Conservation (phyloP, 2,888 invertebrate species). For the Zaprionus lineosus region DNA sequence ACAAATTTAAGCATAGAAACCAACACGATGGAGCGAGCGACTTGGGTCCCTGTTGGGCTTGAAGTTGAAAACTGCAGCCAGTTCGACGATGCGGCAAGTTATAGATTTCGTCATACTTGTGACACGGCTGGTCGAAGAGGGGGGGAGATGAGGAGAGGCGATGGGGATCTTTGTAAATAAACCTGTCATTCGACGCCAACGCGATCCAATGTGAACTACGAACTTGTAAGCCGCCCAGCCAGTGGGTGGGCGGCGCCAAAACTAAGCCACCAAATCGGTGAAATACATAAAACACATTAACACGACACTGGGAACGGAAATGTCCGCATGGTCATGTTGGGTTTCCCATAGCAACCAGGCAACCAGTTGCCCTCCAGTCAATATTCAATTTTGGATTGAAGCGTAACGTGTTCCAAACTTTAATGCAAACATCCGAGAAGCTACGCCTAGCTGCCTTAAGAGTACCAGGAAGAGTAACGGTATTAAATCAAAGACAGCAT, state of each 20-base stretch:
- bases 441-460: slow-evolving; percentile 23
- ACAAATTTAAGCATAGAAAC: slow-evolving; percentile 77
- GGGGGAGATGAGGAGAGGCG: slow-evolving; percentile 35
- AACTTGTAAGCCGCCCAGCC: slow-evolving; percentile 57
- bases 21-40: slow-evolving; percentile 45
- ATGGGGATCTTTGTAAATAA: slow-evolving; percentile 71
- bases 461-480: slow-evolving; percentile 22
- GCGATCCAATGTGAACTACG: slow-evolving; percentile 63
- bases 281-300: slow-evolving; percentile 80
- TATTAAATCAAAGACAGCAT: no score
- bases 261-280: slow-evolving; percentile 69
- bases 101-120: slow-evolving; percentile 79
- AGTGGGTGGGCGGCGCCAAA: slow-evolving; percentile 72
- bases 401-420: slow-evolving; percentile 57
- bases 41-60: slow-evolving; percentile 15
- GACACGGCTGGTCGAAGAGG: no score
- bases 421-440: slow-evolving; percentile 51
- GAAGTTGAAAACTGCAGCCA: slow-evolving; percentile 25
- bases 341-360: slow-evolving; percentile 56
- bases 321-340: slow-evolving; percentile 54
- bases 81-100: slow-evolving; percentile 66
- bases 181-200: slow-evolving; percentile 79
- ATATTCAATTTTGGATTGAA: slow-evolving; percentile 41
- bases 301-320: slow-evolving; percentile 73
- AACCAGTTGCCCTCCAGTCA: slow-evolving; percentile 57